These are phyloP conservation scores for Rhagium mordax DNA, from an alignment of 2,888 invertebrate species.

Conservation along the genomic window DNA sequence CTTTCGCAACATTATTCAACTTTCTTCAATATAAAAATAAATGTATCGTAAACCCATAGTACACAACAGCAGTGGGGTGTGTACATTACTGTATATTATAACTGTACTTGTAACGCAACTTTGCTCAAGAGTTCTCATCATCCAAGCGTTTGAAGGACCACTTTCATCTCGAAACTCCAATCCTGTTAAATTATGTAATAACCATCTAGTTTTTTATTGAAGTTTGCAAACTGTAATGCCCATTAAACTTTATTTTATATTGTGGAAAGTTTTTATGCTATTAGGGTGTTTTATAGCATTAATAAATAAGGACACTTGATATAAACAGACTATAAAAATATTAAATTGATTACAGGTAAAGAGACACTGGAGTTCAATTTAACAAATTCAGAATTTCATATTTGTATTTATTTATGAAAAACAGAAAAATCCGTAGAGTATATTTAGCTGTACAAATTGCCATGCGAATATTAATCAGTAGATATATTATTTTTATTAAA, in stretches of 20 bases:
- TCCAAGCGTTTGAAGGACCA: conserved; percentile 52
- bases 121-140: conserved; percentile 50
- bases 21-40: neutral
- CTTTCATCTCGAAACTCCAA: conserved; percentile 46
- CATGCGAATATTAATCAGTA: no score
- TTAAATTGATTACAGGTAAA: neutral
- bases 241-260: neutral
- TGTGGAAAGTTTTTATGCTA: conserved; percentile 14
- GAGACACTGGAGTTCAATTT: neutral
- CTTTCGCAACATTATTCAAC: neutral
- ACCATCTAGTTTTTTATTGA: conserved; percentile 17
- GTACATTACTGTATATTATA: conserved; percentile 37
- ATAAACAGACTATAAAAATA: neutral
- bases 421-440: no score
- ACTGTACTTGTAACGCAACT: conserved; percentile 54
- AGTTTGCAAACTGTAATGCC: conserved; percentile 16
- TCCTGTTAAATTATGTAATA: conserved; percentile 29
- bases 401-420: no score
- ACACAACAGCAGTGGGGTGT: neutral
- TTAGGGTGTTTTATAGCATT: neutral
- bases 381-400: neutral
- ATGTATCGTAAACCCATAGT: neutral
- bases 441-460: no score
- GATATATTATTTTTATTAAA: no score
- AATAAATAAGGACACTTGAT: neutral